These are phyloP conservation scores for Thyatira batis DNA, from an alignment of 2,888 invertebrate genomes.

Conservation along the genomic window DNA sequence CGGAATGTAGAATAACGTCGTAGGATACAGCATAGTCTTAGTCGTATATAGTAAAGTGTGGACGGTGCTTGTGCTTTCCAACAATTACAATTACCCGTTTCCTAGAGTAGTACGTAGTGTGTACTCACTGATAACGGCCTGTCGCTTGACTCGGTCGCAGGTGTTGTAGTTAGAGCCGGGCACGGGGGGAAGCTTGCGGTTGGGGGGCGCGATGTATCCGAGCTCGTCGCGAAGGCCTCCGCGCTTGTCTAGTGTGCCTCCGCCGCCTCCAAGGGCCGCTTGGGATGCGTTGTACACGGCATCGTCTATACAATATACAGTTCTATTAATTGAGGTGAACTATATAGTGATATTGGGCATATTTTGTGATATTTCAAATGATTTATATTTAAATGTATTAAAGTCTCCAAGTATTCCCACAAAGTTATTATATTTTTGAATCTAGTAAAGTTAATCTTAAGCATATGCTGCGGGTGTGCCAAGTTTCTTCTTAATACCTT, in stretches of 20 bases:
- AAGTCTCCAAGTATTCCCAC: no score
- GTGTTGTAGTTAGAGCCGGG: constrained; percentile 97
- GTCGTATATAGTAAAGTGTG: background rate
- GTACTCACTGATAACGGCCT: constrained; percentile 94
- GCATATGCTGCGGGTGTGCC: no score
- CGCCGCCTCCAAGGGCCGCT: constrained; percentile 83
- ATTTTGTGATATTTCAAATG: background rate
- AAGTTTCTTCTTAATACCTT: no score
- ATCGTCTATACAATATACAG: constrained; percentile 85
- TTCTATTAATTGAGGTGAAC: background rate
- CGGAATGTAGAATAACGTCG: no score
- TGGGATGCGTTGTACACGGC: constrained; percentile 95
- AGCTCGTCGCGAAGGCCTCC: constrained; percentile 92
- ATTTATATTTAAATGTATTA: background rate
- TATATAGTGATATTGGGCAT: background rate
- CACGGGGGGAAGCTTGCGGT: constrained; percentile 94
- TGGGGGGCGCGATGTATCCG: constrained; percentile 96
- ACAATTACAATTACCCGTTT: background rate
- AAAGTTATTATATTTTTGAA: no score
- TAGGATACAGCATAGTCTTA: no score
- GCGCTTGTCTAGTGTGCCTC: constrained; percentile 91
- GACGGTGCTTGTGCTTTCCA: background rate
- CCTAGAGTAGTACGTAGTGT: background rate
- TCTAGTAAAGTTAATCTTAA: no score
- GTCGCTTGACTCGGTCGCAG: constrained; percentile 96